Evolutionary conservation across 37 sponge, comb jelly and placozoan genomes (phyloP).

Genomic region (Spongilla lacustris): DNA sequence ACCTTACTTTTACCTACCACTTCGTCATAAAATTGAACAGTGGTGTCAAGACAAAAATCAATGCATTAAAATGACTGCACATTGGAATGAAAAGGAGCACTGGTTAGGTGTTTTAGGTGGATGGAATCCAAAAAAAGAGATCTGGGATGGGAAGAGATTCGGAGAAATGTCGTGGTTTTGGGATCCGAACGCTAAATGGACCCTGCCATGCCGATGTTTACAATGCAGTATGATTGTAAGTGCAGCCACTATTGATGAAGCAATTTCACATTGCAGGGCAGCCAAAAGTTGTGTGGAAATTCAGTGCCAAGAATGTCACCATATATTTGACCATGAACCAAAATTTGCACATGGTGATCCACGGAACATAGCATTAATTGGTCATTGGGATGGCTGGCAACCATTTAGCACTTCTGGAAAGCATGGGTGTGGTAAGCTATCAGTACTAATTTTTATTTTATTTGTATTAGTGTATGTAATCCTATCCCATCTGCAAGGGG

Average conservation of each 20-base stretch:
- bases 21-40: too few species aligned
- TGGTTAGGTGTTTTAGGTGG: conserved; percentile 3
- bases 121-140: conserved; percentile 1
- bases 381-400: conserved; percentile 47
- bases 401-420: conserved; percentile 14
- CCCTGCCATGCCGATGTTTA: too few species aligned
- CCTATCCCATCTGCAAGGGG: conserved; percentile 6
- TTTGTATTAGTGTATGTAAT: background rate
- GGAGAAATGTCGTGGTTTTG: conserved; percentile 24
- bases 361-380: conserved; percentile 32
- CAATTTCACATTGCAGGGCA: too few species aligned
- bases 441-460: background rate
- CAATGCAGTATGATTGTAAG: too few species aligned
- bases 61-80: conserved; percentile 20
- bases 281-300: too few species aligned
- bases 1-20: too few species aligned
- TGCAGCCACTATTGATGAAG: too few species aligned
- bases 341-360: too few species aligned
- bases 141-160: conserved; percentile 36
- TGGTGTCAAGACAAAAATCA: too few species aligned
- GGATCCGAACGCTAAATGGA: conserved; percentile 6
- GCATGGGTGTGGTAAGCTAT: conserved; percentile 28
- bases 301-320: too few species aligned
- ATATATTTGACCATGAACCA: too few species aligned
- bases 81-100: conserved; percentile 18